Evolutionary conservation across 2,113 vertebrate genomes (phyloP).

Genomic region (Dasyornis broadbenti): DNA sequence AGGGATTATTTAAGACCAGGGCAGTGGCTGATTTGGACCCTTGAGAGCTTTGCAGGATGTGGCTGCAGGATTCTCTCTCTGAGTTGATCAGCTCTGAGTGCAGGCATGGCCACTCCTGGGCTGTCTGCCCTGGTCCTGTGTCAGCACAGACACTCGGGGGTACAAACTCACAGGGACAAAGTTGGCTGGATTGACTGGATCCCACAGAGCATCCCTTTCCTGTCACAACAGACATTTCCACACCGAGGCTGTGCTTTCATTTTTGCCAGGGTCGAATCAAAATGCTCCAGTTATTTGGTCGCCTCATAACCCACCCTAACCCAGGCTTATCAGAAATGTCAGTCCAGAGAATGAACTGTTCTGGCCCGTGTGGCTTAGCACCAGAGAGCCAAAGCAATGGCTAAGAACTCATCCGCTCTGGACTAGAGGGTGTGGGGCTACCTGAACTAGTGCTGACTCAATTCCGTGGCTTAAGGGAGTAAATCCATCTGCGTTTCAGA

Average conservation of each 20-base stretch:
- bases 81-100: background rate
- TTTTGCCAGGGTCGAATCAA: background rate
- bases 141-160: background rate
- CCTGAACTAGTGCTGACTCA: background rate
- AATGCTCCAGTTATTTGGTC: background rate
- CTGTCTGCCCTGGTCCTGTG: background rate
- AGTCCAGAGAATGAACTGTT: background rate
- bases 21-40: background rate
- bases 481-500: background rate
- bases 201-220: background rate
- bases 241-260: background rate
- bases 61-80: background rate
- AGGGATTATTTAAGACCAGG: background rate
- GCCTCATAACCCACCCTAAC: background rate
- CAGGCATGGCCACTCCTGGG: background rate
- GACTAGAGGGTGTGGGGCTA: accelerated
- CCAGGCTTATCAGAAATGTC: background rate
- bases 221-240: background rate
- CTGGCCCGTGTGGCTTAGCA: background rate
- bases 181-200: background rate
- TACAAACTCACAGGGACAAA: background rate
- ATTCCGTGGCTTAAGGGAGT: background rate
- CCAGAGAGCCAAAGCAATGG: background rate
- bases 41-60: background rate
- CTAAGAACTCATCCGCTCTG: background rate